Percentiles rank a stretch among this genome's conserved stretches.
Evolutionary conservation across 2,888 invertebrate species (phyloP).

Genomic region (Aricia artaxerxes): DNA sequence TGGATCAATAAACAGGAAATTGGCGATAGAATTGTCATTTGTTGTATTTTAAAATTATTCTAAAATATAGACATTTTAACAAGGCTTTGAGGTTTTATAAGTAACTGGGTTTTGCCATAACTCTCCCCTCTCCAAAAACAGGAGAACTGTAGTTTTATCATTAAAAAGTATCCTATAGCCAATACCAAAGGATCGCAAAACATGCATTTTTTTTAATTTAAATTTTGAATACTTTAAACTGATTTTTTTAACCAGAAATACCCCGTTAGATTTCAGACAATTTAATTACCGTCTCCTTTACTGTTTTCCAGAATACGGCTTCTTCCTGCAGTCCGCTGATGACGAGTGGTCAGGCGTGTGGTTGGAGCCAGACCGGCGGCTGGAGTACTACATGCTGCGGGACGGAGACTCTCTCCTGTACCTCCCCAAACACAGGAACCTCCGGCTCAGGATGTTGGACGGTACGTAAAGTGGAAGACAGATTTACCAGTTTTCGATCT

Average conservation of each 20-base stretch:
- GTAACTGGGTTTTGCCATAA: too few species aligned
- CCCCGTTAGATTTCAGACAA: too few species aligned
- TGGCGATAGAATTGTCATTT: not conserved
- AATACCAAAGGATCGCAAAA: too few species aligned
- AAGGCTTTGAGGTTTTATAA: not conserved
- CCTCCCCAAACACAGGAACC: constrained; percentile 91
- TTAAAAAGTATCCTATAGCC: too few species aligned
- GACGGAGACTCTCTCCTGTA: constrained; percentile 96
- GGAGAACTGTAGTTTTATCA: too few species aligned
- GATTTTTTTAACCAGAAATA: too few species aligned
- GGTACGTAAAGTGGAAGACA: constrained; percentile 63
- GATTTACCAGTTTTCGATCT: too few species aligned
- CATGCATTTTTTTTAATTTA: too few species aligned
- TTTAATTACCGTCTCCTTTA: too few species aligned
- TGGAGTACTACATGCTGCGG: constrained; percentile 97
- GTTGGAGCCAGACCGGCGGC: constrained; percentile 93
- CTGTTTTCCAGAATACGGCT: constrained; percentile 89
- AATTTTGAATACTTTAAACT: too few species aligned
- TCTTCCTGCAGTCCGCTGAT: constrained; percentile 96
- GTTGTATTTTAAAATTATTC: not conserved
- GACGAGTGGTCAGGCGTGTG: constrained; percentile 96
- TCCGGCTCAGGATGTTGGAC: constrained; percentile 96
- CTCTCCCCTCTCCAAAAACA: too few species aligned
- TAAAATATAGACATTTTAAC: not conserved
- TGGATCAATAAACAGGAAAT: not conserved